Base-by-base conservation (phyloP, 2,888 invertebrate species). In the Tetragonisca angustula region DNA sequence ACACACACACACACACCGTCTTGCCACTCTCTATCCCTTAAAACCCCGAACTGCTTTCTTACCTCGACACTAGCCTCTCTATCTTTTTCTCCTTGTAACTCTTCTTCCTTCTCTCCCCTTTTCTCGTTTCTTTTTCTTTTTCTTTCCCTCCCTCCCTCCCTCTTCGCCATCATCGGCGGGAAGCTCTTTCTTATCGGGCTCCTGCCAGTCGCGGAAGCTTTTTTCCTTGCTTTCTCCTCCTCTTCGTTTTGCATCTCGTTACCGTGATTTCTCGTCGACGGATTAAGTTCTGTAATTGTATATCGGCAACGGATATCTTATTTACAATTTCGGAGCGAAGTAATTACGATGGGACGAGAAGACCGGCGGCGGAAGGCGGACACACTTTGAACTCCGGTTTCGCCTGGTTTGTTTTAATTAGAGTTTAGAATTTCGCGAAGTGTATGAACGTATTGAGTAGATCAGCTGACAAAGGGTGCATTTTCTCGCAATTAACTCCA, bases 1-100 rank as follows among this genome's bases (percentile, higher is more conserved):
- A 49, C 49, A 49, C 54, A 56, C n/a, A n/a, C n/a, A 59, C 5
- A n/a, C 15, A 59, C n/a, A 59, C 56, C 90, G 91, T 91, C 91
- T 91, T 91, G 90, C 89, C 83, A 85, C 89, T 87, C 88, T 89
- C 89, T 87, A 87, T 89, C 89, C 91, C 89, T 90, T 91, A 89
- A 89, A 91, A 90, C 90, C 84, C 81, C 91, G 87, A 81, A 91
- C 91, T 89, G 88, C 91, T 82, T 79, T 72, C 85, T 81, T 74
- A 68, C 84, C 76, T 32, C 77, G 65, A 59, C 75, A 32, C 72
- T 72, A 54, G 32, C 67, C 19, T 67, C 43, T 69, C 70, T 77
- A 27, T 61, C 79, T 59, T 79, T 50, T 62, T 67, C 49, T n/a
- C 62, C 43, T 52, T 24, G 13, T 11, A 9, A 24, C 5, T 64